Conservation (phyloP, 2,113 vertebrate species). For the Triplophysa rosa region DNA sequence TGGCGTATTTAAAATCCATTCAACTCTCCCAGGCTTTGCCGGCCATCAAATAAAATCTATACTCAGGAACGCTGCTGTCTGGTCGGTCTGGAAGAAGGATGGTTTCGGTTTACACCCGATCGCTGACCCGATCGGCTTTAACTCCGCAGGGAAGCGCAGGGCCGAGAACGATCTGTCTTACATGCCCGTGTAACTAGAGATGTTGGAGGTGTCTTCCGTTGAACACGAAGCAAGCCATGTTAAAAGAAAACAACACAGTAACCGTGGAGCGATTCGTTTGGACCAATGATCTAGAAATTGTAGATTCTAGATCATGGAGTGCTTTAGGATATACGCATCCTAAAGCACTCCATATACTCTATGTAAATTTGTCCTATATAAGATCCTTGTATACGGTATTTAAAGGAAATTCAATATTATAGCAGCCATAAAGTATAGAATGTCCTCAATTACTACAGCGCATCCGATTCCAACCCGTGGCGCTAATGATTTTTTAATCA, state of each 20-base stretch:
- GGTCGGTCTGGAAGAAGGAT: conserved; percentile 19
- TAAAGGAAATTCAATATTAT: background rate
- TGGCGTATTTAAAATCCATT: conserved; percentile 47
- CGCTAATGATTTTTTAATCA: conserved; percentile 41
- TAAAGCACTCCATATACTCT: too few species aligned
- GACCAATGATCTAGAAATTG: too few species aligned
- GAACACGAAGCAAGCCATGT: background rate
- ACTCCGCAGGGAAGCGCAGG: conserved; percentile 8
- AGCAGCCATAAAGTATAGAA: background rate
- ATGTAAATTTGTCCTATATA: background rate
- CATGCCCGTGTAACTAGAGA: conserved; percentile 28
- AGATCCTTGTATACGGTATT: too few species aligned
- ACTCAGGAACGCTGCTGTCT: conserved; percentile 7
- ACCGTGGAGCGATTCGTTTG: background rate
- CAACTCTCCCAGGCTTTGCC: conserved; percentile 23
- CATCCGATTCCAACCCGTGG: conserved; percentile 18
- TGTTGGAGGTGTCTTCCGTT: background rate
- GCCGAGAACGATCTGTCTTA: conserved; percentile 22
- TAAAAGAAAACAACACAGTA: background rate
- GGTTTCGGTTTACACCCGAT: conserved; percentile 35
- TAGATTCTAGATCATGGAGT: too few species aligned
- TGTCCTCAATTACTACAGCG: background rate
- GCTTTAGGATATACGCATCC: too few species aligned
- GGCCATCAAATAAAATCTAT: conserved; percentile 36
- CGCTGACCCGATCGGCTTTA: conserved; percentile 29